A percentile compares a stretch with the other conserved stretches of the same genome.
Evolutionary conservation across 2,113 vertebrate genomes (phyloP).

Genomic region (Phodopus roborovskii): DNA sequence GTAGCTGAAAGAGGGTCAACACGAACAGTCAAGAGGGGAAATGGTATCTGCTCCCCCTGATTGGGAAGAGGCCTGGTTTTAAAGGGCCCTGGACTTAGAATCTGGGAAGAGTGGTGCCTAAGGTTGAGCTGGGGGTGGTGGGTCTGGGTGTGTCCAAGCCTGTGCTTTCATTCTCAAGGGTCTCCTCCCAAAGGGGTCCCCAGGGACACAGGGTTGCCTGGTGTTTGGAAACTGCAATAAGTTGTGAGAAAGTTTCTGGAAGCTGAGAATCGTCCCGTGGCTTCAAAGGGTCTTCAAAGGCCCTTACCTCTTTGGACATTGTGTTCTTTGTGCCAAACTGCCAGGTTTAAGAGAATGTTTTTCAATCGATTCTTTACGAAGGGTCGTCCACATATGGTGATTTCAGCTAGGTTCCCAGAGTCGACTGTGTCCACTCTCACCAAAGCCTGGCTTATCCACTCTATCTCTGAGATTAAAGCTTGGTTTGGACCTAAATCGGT

Average conservation of each 20-base stretch:
- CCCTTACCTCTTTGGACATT: conserved; percentile 11
- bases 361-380: neutral
- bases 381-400: conserved; percentile 44
- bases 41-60: accelerated
- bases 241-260: neutral
- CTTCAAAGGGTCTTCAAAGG: neutral
- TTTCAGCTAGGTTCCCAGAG: neutral
- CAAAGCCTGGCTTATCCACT: conserved; percentile 67
- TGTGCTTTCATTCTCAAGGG: neutral
- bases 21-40: neutral
- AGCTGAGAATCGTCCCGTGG: neutral
- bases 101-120: neutral
- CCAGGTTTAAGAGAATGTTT: conserved; percentile 6
- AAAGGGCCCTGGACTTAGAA: neutral
- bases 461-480: neutral
- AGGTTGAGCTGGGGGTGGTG: neutral
- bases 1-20: conserved; percentile 38
- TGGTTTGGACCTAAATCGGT: neutral
- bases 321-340: neutral
- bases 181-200: neutral
- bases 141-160: too few relatives aligned
- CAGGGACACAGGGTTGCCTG: neutral
- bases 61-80: neutral
- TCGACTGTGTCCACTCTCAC: neutral
- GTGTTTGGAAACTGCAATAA: neutral